Percentiles rank a stretch among this genome's conserved stretches.
Conservation (phyloP, 2,888 invertebrate species). For the Operophtera brumata region DNA sequence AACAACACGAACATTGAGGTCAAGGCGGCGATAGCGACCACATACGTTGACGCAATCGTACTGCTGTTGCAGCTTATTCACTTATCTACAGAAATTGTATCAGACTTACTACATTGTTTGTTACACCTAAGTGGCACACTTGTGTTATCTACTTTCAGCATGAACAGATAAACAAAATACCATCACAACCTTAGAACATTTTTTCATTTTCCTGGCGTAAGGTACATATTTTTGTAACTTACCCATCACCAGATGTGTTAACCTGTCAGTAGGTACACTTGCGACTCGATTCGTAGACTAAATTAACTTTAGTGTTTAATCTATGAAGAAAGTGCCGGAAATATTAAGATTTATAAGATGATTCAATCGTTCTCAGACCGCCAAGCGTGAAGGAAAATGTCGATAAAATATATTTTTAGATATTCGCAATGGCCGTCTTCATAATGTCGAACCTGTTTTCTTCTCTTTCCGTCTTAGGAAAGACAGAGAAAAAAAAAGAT, state of each 20-base stretch:
- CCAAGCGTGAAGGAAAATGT: conserved; percentile 7
- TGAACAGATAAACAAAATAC: not conserved
- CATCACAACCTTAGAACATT: not conserved
- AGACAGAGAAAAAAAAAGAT: too few species aligned
- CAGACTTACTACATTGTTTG: conserved; percentile 13
- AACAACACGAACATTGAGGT: conserved; percentile 54
- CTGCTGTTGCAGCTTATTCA: conserved; percentile 30
- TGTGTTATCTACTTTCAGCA: not conserved
- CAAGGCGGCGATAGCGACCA: conserved; percentile 56
- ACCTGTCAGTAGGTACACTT: too few species aligned
- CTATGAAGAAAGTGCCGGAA: conserved; percentile 1
- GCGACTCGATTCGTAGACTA: too few species aligned
- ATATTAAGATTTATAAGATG: conserved; percentile 4
- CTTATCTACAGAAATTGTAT: conserved; percentile 26
- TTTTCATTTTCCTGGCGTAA: too few species aligned
- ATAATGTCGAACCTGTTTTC: conserved; percentile 28
- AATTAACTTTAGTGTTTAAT: too few species aligned
- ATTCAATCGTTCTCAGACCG: conserved; percentile 7
- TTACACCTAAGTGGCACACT: conserved; percentile 3
- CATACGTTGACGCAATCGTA: conserved; percentile 60
- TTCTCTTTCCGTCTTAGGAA: conserved; percentile 11
- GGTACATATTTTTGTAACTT: too few species aligned
- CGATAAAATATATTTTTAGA: conserved; percentile 18
- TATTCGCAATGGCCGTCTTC: conserved; percentile 13
- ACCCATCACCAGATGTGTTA: too few species aligned